phyloP scores from a whole-genome alignment of 1,140 invertebrate genomes.

The Ridgeia piscesae region DNA sequence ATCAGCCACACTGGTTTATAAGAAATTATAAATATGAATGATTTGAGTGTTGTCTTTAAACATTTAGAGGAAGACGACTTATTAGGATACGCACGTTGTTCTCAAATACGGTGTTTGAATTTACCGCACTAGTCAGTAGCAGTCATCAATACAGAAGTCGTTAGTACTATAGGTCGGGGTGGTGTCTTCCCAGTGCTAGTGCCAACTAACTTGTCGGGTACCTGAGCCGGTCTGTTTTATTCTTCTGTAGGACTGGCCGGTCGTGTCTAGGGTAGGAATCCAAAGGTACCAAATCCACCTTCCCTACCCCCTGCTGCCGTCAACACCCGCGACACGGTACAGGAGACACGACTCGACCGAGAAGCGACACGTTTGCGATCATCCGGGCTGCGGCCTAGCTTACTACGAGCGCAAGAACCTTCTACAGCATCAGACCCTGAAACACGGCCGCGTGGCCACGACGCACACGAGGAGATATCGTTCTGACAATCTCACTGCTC shows the following conservation, averaged over 20 bases:
- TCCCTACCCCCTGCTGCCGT: neutral
- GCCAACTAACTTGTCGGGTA: neutral
- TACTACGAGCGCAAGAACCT: conserved; percentile 27
- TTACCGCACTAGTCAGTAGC: no score
- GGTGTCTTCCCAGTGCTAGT: neutral
- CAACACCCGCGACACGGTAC: neutral
- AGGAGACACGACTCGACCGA: neutral
- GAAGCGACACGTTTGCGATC: neutral
- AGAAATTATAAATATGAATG: neutral
- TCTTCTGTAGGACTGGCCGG: neutral
- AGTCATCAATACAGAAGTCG: no score
- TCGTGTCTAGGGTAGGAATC: neutral
- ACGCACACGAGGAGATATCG: neutral
- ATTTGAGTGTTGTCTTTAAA: neutral
- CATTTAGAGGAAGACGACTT: neutral
- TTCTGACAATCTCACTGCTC: neutral
- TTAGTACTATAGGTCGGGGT: neutral
- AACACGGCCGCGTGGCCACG: conserved; percentile 10
- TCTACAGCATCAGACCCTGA: conserved; percentile 10
- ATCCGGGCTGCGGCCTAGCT: conserved; percentile 20
- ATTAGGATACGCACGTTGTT: no score
- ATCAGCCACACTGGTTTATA: no score
- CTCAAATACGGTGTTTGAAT: no score
- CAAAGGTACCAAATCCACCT: neutral
- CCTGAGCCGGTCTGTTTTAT: neutral